Evolutionary conservation across 2,113 vertebrate genomes (phyloP).

Genomic region (Oophaga pumilio): DNA sequence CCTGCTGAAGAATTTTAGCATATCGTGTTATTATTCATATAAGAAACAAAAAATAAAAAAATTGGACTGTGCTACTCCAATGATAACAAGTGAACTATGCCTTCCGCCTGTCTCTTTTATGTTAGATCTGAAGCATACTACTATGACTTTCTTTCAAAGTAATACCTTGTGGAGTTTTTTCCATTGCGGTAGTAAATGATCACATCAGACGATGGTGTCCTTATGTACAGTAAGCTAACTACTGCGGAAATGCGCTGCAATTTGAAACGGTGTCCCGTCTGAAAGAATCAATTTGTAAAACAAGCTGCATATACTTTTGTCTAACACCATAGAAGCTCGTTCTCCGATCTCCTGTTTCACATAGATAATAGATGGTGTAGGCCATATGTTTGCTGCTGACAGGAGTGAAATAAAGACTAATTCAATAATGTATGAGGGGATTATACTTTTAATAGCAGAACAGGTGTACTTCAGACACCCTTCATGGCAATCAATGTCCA

Average conservation of each 20-base stretch:
- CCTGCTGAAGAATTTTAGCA: not conserved
- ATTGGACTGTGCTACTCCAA: not conserved
- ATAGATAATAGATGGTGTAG: slow-evolving; percentile 15
- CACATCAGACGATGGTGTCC: not conserved
- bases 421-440: slow-evolving; percentile 27
- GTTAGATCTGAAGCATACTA: not conserved
- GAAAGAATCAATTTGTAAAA: slow-evolving; percentile 24
- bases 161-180: not conserved
- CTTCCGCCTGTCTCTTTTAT: not conserved
- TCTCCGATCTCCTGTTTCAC: not conserved
- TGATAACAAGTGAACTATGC: not conserved
- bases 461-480: not conserved
- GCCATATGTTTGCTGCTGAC: slow-evolving; percentile 32
- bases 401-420: not conserved
- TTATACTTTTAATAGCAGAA: slow-evolving; percentile 10
- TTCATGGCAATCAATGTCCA: not conserved
- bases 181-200: not conserved
- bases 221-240: not conserved
- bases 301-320: slow-evolving; percentile 8
- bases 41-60: not conserved
- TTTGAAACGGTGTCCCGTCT: not conserved
- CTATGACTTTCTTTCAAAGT: not conserved
- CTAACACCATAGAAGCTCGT: not conserved
- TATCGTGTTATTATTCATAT: not conserved
- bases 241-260: not conserved